Percentiles rank a stretch among this genome's conserved stretches.
phyloP scores from a whole-genome alignment of 2,113 vertebrate genomes.

The Pavo muticus region DNA sequence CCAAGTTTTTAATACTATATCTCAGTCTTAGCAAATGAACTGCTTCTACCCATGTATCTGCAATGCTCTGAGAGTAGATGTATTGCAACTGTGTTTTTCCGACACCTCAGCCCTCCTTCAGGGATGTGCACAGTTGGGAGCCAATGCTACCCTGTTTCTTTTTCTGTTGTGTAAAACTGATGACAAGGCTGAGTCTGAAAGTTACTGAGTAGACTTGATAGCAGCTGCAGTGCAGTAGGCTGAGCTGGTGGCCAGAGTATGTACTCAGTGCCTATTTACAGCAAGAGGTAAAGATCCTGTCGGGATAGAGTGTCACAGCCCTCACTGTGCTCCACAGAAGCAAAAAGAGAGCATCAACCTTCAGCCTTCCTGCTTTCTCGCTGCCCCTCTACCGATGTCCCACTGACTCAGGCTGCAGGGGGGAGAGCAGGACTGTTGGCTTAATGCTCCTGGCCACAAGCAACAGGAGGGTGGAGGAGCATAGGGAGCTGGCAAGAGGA shows the following conservation, averaged over 20 bases:
- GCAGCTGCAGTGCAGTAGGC: conserved; percentile 52
- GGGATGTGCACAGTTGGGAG: neutral
- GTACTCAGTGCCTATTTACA: conserved; percentile 61
- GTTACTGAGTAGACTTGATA: conserved; percentile 18
- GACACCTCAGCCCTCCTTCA: neutral
- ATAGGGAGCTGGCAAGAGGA: neutral
- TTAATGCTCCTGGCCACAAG: neutral
- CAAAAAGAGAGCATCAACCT: conserved; percentile 42
- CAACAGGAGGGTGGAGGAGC: neutral
- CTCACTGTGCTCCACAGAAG: neutral
- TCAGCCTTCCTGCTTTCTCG: conserved; percentile 40
- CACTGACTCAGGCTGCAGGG: neutral
- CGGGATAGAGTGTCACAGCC: conserved; percentile 42
- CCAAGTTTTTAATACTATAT: neutral
- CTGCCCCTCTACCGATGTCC: neutral
- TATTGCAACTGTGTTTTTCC: neutral
- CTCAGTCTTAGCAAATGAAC: neutral
- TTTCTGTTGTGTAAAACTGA: conserved; percentile 53
- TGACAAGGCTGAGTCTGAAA: conserved; percentile 54
- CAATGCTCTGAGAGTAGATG: neutral
- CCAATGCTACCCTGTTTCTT: conserved; percentile 7
- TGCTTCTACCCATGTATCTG: neutral
- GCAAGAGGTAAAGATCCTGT: conserved; percentile 52
- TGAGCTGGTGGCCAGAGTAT: conserved; percentile 14
- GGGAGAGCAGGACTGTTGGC: neutral